A percentile compares a stretch with the other conserved stretches of the same genome.
phyloP scores from a whole-genome alignment of 2,113 vertebrate genomes.

The Macaca mulatta region DNA sequence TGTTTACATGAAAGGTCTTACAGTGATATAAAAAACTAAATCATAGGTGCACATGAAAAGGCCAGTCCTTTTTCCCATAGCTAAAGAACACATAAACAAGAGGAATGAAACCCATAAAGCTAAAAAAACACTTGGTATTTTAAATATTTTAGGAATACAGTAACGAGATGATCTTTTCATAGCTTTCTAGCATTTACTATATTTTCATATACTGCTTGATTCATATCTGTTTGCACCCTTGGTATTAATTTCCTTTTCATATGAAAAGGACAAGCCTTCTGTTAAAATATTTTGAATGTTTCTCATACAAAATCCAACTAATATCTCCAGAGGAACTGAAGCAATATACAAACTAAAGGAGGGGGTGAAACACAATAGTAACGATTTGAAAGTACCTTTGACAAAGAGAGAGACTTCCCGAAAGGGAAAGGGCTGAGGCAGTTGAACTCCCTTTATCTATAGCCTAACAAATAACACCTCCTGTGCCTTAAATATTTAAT shows the following conservation, averaged over 20 bases:
- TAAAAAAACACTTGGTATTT: not conserved
- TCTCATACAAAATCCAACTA: slow-evolving; percentile 72
- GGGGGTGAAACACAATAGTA: slow-evolving; percentile 45
- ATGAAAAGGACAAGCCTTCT: slow-evolving; percentile 74
- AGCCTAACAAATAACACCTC: slow-evolving; percentile 85
- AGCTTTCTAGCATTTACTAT: slow-evolving; percentile 37
- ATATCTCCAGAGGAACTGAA: slow-evolving; percentile 67
- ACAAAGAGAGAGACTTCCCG: slow-evolving; percentile 79
- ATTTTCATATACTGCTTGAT: slow-evolving; percentile 23
- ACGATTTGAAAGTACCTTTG: slow-evolving; percentile 70
- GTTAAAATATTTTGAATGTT: slow-evolving; percentile 78
- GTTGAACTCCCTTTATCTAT: slow-evolving; percentile 84
- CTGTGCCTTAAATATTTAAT: slow-evolving; percentile 90
- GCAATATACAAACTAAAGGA: slow-evolving; percentile 65
- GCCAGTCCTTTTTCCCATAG: not conserved
- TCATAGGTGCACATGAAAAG: not conserved
- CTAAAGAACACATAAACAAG: not conserved
- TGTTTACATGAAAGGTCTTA: not conserved
- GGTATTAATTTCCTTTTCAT: slow-evolving; percentile 73
- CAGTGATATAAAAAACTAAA: not conserved
- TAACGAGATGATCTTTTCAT: not conserved
- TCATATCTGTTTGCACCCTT: slow-evolving; percentile 65
- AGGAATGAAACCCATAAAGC: not conserved
- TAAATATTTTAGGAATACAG: slow-evolving; percentile 61
- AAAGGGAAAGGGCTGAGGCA: slow-evolving; percentile 77